Evolutionary conservation across 1,140 invertebrate genomes (phyloP), one percentile per base, ranked within the genome.

Genomic region (Stegodyphus dumicola): DNA sequence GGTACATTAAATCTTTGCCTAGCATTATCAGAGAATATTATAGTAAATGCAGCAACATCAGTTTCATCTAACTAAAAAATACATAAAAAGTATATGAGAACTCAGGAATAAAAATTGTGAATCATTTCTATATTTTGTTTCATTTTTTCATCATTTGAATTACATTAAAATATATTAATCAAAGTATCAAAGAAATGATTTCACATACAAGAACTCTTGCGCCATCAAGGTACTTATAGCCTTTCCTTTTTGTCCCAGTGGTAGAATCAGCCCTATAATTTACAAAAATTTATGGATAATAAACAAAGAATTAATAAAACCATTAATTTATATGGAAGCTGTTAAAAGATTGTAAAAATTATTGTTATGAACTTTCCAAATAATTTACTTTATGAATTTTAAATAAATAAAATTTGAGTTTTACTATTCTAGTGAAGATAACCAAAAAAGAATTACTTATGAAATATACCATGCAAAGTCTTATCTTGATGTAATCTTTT

Each of bases 171-270:
- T 60, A 60, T 60, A 10, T 60, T 60, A 60, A 60, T 9, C 6
- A 75, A 75, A 18, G 48, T 51, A 73, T 18, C 4, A 80, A 54
- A 69, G n/a, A 7, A 7, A 18, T 11, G 7, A 66, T 33, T 33
- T 33, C 33, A 18, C 87, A 88, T 88, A 91, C 91, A 74, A 90
- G 79, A 54, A 93, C 88, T 77, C 90, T 89, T 13, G 93, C 93
- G 51, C 92, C 92, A 89, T 94, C 94, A 53, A 94, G 89, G 91
- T 94, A 94, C 89, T 94, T 94, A 89, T 93, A 93, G 69, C 92
- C 92, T 88, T 93, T 92, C 87, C 93, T 91, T 75, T 92, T 91
- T 0, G 91, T 90, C 10, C 92, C 92, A 33, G 92, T 91, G 64
- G 91, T 91, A 7, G 93, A 93, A 90, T 94, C 94, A 33, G 92